These are phyloP conservation scores for Romanogobio albipinnatus DNA, from an alignment of 2,113 vertebrate genomes.

Conservation along the genomic window DNA sequence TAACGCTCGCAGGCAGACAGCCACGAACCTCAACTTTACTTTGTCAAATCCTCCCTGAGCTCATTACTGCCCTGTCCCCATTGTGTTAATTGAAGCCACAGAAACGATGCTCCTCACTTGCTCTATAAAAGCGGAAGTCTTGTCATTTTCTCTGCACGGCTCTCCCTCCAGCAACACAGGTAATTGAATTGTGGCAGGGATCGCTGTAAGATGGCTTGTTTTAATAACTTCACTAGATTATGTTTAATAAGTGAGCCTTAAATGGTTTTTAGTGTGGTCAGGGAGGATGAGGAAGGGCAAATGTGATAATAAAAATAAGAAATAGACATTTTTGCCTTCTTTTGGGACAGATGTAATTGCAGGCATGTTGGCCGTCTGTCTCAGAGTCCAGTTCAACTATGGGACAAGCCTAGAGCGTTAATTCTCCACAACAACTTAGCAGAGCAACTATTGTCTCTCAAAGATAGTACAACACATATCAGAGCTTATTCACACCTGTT, in stretches of 20 bases:
- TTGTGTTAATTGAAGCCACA: slow-evolving; percentile 80
- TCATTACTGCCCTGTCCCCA: slow-evolving; percentile 73
- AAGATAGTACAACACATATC: not conserved
- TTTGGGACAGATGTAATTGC: slow-evolving; percentile 73
- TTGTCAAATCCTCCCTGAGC: slow-evolving; percentile 66
- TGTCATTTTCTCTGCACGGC: slow-evolving; percentile 67
- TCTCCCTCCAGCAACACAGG: slow-evolving; percentile 78
- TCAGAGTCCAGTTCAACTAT: slow-evolving; percentile 61
- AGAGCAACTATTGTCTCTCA: not conserved
- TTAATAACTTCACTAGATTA: slow-evolving; percentile 84
- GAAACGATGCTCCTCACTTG: slow-evolving; percentile 68
- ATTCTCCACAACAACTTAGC: slow-evolving; percentile 8
- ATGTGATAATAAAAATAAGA: slow-evolving; percentile 76
- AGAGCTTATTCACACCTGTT: not conserved
- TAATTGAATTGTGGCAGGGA: slow-evolving; percentile 83
- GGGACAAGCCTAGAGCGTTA: slow-evolving; percentile 52
- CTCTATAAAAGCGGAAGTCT: slow-evolving; percentile 71
- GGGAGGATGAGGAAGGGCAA: slow-evolving; percentile 76
- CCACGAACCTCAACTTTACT: slow-evolving; percentile 65
- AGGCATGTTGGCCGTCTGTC: slow-evolving; percentile 40
- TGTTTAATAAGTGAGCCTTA: slow-evolving; percentile 81
- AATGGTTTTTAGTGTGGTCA: slow-evolving; percentile 74
- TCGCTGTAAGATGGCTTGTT: slow-evolving; percentile 79
- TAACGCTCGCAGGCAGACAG: slow-evolving; percentile 61
- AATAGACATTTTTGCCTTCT: slow-evolving; percentile 65